Conservation (phyloP, 2,888 invertebrate species). For the Galerucella pusilla region DNA sequence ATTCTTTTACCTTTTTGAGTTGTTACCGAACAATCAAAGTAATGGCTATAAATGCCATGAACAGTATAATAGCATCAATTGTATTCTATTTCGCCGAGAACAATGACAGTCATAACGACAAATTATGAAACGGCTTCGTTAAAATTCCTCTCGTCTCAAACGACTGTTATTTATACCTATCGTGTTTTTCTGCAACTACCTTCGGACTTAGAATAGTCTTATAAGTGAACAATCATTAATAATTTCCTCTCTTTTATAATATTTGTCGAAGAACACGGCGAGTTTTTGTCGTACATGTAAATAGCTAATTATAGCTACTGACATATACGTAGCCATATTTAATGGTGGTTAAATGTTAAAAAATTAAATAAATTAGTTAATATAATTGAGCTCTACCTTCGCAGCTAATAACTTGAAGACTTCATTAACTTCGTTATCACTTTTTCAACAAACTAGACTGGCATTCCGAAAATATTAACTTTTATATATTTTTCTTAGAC, state of each 20-base stretch:
- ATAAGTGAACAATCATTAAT: slow-evolving; percentile 53
- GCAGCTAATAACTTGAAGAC: not conserved
- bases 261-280: slow-evolving; percentile 48
- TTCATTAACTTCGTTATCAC: not conserved
- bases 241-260: slow-evolving; percentile 53
- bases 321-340: not conserved
- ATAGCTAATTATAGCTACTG: not conserved
- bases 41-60: slow-evolving; percentile 53
- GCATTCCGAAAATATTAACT: not conserved
- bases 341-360: not conserved
- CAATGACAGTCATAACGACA: slow-evolving; percentile 61
- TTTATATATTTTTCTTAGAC: too few species aligned
- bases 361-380: not conserved
- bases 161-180: slow-evolving; percentile 57
- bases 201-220: slow-evolving; percentile 13
- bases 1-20: slow-evolving; percentile 32
- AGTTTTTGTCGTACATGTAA: slow-evolving; percentile 44
- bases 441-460: not conserved
- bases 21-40: slow-evolving; percentile 44
- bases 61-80: slow-evolving; percentile 53
- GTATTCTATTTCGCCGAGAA: slow-evolving; percentile 55
- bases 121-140: slow-evolving; percentile 62
- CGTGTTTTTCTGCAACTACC: slow-evolving; percentile 50
- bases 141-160: slow-evolving; percentile 60
- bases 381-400: not conserved